Percentiles rank a stretch among this genome's conserved stretches.
Conservation (phyloP, 2,888 invertebrate species). For the Deroplatys truncata region DNA sequence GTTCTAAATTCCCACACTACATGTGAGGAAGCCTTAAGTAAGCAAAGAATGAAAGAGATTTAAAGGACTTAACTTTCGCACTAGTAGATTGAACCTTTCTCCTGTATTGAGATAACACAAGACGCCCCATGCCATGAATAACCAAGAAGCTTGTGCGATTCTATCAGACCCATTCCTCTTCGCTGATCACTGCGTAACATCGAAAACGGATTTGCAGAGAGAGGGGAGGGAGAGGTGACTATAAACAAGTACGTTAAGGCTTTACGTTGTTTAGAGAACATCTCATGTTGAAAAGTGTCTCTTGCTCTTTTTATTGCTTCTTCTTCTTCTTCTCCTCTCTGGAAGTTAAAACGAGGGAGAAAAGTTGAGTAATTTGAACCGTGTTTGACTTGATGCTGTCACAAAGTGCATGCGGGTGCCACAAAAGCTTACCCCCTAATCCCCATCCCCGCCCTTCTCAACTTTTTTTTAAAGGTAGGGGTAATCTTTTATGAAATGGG, state of each 20-base stretch:
- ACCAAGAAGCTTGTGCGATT: background rate
- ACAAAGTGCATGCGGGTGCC: background rate
- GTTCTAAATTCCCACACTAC: background rate
- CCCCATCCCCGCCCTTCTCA: too few relatives aligned
- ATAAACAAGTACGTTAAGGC: background rate
- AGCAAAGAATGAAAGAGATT: background rate
- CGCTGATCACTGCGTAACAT: background rate
- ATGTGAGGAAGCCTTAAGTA: background rate
- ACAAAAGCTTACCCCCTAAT: background rate
- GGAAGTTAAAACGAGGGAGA: background rate
- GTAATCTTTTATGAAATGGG: background rate
- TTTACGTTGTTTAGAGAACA: background rate
- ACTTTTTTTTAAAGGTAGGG: background rate
- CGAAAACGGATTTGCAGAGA: background rate
- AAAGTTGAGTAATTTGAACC: background rate
- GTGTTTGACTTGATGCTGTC: background rate
- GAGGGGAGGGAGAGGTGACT: background rate
- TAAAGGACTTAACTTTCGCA: background rate
- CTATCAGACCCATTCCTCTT: background rate
- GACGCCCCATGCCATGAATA: background rate
- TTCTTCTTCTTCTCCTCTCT: background rate
- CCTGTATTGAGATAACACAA: background rate
- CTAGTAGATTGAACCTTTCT: background rate
- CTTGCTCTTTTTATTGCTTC: background rate
- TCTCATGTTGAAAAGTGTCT: background rate